Percentiles rank a stretch among this genome's conserved stretches.
These are phyloP conservation scores for Rhyacophila brunnea DNA, from an alignment of 1,140 invertebrate species.

Conservation along the genomic window DNA sequence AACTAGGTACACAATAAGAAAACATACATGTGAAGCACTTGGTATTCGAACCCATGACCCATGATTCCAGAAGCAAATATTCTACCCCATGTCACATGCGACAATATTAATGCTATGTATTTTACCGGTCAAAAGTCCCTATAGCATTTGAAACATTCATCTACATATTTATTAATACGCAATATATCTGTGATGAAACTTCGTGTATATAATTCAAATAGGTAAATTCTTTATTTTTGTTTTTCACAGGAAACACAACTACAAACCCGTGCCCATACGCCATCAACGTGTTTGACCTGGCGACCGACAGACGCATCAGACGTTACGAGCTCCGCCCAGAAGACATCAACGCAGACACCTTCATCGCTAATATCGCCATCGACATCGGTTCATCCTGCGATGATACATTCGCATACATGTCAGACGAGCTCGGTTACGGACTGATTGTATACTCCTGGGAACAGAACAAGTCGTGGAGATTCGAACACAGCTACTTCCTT, in stretches of 20 bases:
- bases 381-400: conserved; percentile 73
- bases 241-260: conserved; percentile 58
- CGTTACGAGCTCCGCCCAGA: conserved; percentile 68
- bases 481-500: conserved; percentile 72
- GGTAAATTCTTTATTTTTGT: neutral
- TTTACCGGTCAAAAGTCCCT: too few relatives aligned
- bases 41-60: too few relatives aligned
- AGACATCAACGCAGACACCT: conserved; percentile 73
- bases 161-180: too few relatives aligned
- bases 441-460: conserved; percentile 75
- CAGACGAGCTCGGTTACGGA: conserved; percentile 78
- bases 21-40: too few relatives aligned
- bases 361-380: conserved; percentile 79
- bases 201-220: neutral
- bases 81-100: too few relatives aligned
- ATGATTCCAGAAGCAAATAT: too few relatives aligned
- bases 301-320: conserved; percentile 67
- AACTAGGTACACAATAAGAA: too few relatives aligned
- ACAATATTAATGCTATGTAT: too few relatives aligned
- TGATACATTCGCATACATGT: conserved; percentile 76
- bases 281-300: conserved; percentile 73
- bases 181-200: conserved; percentile 3
- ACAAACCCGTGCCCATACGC: conserved; percentile 71
- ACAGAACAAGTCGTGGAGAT: conserved; percentile 73
- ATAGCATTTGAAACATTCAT: too few relatives aligned